phyloP scores from a whole-genome alignment of 2,113 vertebrate genomes.

The Prietella phreatophila region DNA sequence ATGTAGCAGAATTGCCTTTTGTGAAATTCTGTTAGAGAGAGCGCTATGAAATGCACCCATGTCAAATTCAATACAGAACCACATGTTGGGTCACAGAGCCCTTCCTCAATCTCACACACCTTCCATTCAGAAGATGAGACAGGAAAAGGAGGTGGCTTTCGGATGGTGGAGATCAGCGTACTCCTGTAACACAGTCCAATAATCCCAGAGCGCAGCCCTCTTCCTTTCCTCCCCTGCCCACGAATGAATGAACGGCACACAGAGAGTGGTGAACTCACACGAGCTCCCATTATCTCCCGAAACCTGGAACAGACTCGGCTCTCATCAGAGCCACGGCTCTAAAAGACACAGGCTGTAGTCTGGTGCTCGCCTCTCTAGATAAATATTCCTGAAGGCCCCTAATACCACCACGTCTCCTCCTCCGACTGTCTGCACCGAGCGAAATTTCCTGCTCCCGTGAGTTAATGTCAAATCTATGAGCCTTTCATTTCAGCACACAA shows the following conservation, averaged over 20 bases:
- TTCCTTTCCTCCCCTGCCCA: constrained; percentile 39
- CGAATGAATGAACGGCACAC: constrained; percentile 52
- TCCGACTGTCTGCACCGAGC: constrained; percentile 52
- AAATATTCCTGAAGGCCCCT: constrained; percentile 76
- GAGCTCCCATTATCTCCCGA: constrained; percentile 54
- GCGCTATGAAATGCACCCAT: constrained; percentile 57
- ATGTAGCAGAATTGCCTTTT: constrained; percentile 14
- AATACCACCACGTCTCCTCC: constrained; percentile 69
- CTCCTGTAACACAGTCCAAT: constrained; percentile 61
- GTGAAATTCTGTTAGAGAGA: neutral
- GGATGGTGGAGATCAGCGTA: constrained; percentile 57
- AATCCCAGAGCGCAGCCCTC: constrained; percentile 59
- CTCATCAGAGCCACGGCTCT: constrained; percentile 47
- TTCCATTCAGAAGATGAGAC: constrained; percentile 61
- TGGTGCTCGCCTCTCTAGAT: constrained; percentile 68
- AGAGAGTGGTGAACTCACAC: constrained; percentile 37
- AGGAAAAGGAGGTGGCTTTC: constrained; percentile 49
- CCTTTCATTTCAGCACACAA: constrained; percentile 66
- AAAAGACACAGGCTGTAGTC: constrained; percentile 74
- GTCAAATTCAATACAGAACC: constrained; percentile 58
- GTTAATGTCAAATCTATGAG: constrained; percentile 69
- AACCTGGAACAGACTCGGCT: constrained; percentile 42
- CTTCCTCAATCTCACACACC: constrained; percentile 62
- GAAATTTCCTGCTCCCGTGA: constrained; percentile 72
- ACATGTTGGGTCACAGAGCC: constrained; percentile 52